These are phyloP conservation scores for Acropora yongei DNA, from an alignment of 64 coral and sea anemone genomes.

Conservation along the genomic window DNA sequence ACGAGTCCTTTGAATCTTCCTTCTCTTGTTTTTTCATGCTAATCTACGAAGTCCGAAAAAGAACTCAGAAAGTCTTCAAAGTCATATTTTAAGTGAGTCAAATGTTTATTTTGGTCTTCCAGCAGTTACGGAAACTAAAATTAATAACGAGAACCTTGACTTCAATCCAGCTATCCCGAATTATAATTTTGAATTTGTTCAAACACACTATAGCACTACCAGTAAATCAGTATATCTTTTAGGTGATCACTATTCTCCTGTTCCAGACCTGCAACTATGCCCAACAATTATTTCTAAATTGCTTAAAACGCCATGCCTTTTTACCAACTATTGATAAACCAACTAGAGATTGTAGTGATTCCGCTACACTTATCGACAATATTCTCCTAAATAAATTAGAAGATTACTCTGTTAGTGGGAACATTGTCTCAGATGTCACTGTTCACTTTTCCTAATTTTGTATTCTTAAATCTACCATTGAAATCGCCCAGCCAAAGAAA, in stretches of 20 bases:
- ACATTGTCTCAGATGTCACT: neutral
- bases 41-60: slow-evolving; percentile 9
- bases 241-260: slow-evolving; percentile 22
- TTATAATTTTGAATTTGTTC: slow-evolving; percentile 63
- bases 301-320: slow-evolving; percentile 20
- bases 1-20: neutral
- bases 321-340: slow-evolving; percentile 42
- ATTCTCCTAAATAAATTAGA: slow-evolving; percentile 24
- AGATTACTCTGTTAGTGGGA: slow-evolving; percentile 11
- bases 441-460: neutral
- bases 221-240: slow-evolving; percentile 18
- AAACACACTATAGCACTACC: neutral
- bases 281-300: slow-evolving; percentile 13
- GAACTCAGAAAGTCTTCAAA: neutral
- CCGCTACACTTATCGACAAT: slow-evolving; percentile 1
- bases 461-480: neutral
- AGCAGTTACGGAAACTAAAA: slow-evolving; percentile 45
- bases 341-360: slow-evolving; percentile 7
- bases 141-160: slow-evolving; percentile 39
- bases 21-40: slow-evolving; percentile 12
- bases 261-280: slow-evolving; percentile 53
- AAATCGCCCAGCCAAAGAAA: neutral
- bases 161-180: slow-evolving; percentile 38
- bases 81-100: slow-evolving; percentile 52
- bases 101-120: slow-evolving; percentile 43